Evolutionary conservation across 2,113 vertebrate genomes (phyloP).

Genomic region (Coracopsis vasa): DNA sequence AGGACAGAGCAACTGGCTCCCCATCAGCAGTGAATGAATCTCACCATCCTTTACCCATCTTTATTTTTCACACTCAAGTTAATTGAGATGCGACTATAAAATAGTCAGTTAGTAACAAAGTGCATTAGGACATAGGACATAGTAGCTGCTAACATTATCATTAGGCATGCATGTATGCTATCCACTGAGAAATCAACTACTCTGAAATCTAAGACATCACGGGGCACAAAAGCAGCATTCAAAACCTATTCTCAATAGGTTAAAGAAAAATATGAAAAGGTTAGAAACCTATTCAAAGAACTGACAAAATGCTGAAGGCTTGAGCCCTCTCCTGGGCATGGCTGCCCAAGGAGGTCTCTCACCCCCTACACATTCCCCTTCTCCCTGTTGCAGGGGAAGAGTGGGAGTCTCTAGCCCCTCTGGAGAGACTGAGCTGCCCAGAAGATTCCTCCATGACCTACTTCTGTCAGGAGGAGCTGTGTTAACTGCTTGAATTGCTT

Average conservation of each 20-base stretch:
- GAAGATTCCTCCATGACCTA: background rate
- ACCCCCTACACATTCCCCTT: background rate
- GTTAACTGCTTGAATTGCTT: background rate
- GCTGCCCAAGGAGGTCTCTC: fast-evolving
- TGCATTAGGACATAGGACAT: background rate
- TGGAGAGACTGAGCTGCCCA: background rate
- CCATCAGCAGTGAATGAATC: background rate
- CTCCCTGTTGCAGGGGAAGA: background rate
- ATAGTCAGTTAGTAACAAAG: background rate
- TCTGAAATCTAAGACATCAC: background rate
- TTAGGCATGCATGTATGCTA: background rate
- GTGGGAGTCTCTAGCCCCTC: background rate
- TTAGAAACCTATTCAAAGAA: background rate
- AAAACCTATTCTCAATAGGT: background rate
- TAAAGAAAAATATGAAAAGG: background rate
- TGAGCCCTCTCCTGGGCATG: background rate
- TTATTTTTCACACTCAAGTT: background rate
- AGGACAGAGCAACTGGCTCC: background rate
- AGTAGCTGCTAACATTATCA: background rate
- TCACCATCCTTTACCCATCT: background rate
- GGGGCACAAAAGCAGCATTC: background rate
- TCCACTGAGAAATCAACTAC: background rate
- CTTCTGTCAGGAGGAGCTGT: background rate
- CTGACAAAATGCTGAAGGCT: background rate
- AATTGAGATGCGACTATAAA: background rate